Conservation (phyloP, 2,888 invertebrate genomes). For the Philaethria dido region DNA sequence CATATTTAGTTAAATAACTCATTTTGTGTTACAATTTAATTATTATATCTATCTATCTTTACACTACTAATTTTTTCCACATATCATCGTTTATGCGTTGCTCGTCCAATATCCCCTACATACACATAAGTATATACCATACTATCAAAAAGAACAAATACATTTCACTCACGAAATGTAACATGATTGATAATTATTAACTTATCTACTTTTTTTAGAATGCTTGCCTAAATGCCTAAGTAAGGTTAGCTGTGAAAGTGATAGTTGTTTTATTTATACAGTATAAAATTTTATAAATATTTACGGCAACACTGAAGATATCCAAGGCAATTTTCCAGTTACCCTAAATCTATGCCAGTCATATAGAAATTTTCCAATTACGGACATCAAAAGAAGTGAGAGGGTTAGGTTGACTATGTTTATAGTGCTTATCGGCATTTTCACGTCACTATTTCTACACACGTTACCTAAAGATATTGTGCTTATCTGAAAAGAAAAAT, state of each 20-base stretch:
- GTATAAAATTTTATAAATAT: not conserved
- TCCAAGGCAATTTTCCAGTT: constrained; percentile 92
- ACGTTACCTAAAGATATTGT: constrained; percentile 87
- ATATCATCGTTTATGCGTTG: not conserved
- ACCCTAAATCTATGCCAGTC: constrained; percentile 92
- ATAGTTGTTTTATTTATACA: not conserved
- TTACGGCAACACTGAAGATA: constrained; percentile 89
- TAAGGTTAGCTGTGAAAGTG: not conserved
- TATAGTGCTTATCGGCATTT: constrained; percentile 85
- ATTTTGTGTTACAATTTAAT: too few relatives aligned
- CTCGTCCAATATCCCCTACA: not conserved
- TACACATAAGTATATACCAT: not conserved
- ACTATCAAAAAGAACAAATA: too few relatives aligned
- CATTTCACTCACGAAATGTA: not conserved
- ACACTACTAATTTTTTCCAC: not conserved
- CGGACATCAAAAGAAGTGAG: constrained; percentile 86
- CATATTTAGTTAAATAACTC: too few relatives aligned
- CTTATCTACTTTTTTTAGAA: not conserved
- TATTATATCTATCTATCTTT: not conserved
- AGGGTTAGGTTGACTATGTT: constrained; percentile 90
- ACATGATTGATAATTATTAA: not conserved
- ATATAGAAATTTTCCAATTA: constrained; percentile 89
- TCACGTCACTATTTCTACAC: constrained; percentile 78
- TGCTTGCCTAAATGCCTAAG: not conserved
- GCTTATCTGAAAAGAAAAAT: constrained; percentile 83